A percentile compares a stretch with the other conserved stretches of the same genome.
These are phyloP conservation scores for Morone saxatilis DNA, from an alignment of 2,113 vertebrate genomes.

Conservation along the genomic window DNA sequence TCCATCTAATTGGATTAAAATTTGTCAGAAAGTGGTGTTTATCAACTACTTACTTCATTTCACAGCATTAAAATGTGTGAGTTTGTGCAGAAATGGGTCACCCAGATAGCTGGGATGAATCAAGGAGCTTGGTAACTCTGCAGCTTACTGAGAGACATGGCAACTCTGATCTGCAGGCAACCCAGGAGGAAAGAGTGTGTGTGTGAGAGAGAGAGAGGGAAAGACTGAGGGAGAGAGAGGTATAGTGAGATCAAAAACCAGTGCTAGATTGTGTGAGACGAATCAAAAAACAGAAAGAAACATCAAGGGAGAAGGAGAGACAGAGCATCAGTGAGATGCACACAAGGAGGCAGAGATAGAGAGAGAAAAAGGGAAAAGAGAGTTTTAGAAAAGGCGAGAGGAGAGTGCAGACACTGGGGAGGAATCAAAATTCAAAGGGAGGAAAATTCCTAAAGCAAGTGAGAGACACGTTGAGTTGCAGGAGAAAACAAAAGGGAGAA, in stretches of 20 bases:
- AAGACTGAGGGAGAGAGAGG: constrained; percentile 4
- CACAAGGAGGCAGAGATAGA: constrained; percentile 40
- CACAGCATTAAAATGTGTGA: constrained; percentile 51
- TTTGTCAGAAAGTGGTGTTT: too few relatives aligned
- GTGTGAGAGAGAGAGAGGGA: background rate
- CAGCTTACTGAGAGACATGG: constrained; percentile 58
- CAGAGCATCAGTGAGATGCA: constrained; percentile 24
- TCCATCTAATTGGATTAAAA: too few relatives aligned
- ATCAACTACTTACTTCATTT: constrained; percentile 3
- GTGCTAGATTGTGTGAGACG: constrained; percentile 40
- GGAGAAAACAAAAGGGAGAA: constrained; percentile 47
- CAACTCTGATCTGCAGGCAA: constrained; percentile 62
- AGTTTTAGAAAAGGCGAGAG: constrained; percentile 50
- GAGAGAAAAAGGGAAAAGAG: constrained; percentile 12
- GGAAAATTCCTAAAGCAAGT: constrained; percentile 56
- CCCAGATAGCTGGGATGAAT: constrained; percentile 74
- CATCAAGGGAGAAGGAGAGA: constrained; percentile 46
- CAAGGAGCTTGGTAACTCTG: constrained; percentile 62
- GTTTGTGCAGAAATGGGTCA: constrained; percentile 80
- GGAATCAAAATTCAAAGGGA: constrained; percentile 66
- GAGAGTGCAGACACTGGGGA: constrained; percentile 47
- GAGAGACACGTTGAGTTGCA: constrained; percentile 41
- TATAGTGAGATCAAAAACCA: constrained; percentile 62
- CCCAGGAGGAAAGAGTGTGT: constrained; percentile 28
- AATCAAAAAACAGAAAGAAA: constrained; percentile 55